Percentiles rank a stretch among this genome's conserved stretches.
These are phyloP conservation scores for Galeopterus variegatus DNA, from an alignment of 2,113 vertebrate genomes.

Conservation along the genomic window DNA sequence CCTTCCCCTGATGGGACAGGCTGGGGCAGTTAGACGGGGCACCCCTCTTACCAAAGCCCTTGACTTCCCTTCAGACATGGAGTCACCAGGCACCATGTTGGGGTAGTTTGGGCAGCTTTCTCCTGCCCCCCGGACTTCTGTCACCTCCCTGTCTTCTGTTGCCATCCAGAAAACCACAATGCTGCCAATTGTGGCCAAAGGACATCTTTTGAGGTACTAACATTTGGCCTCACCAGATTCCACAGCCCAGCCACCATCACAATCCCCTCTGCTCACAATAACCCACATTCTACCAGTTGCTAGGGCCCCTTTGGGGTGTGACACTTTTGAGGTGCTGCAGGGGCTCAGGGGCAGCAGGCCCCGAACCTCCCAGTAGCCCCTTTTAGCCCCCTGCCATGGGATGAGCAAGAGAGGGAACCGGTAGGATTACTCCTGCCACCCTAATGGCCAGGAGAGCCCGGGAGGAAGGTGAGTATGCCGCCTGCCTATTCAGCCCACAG, in stretches of 20 bases:
- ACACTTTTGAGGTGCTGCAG: neutral
- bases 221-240: constrained; percentile 58
- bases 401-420: too few species aligned
- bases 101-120: constrained; percentile 69
- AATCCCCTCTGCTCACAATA: constrained; percentile 78
- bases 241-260: constrained; percentile 60
- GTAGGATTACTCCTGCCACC: too few species aligned
- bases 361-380: too few species aligned
- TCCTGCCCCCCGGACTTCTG: constrained; percentile 65
- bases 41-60: constrained; percentile 69
- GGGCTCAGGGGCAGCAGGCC: too few species aligned
- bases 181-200: constrained; percentile 11
- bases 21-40: neutral
- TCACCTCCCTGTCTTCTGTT: constrained; percentile 61
- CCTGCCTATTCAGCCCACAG: too few species aligned
- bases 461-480: too few species aligned
- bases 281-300: constrained; percentile 73
- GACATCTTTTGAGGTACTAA: constrained; percentile 56
- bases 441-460: too few species aligned
- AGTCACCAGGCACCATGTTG: constrained; percentile 50
- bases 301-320: constrained; percentile 47
- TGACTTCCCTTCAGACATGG: constrained; percentile 60
- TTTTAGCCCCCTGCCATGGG: too few species aligned
- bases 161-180: constrained; percentile 66
- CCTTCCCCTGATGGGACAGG: too few species aligned